Evolutionary conservation across 1,140 invertebrate genomes (phyloP).

Genomic region (Pseudoatta argentina): DNA sequence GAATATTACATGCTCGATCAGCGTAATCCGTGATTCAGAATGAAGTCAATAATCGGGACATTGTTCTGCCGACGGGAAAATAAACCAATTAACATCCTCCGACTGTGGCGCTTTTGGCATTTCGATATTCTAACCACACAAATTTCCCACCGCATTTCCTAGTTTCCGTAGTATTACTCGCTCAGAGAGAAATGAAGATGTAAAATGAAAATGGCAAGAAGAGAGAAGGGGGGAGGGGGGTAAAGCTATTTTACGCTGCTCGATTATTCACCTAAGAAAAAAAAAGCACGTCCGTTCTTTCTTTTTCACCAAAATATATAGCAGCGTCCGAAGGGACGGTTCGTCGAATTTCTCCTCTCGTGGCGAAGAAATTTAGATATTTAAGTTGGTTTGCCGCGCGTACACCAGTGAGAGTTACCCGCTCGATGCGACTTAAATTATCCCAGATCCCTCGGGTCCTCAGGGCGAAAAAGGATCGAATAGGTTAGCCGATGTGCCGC

Average conservation of each 20-base stretch:
- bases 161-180: background rate
- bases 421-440: conserved; percentile 62
- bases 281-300: background rate
- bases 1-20: conserved; percentile 37
- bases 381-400: conserved; percentile 42
- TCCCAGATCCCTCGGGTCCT: background rate
- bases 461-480: conserved; percentile 51
- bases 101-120: background rate
- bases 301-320: conserved; percentile 1
- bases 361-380: conserved; percentile 55
- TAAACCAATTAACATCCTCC: conserved; percentile 66
- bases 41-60: conserved; percentile 38
- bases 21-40: conserved; percentile 19
- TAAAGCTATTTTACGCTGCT: background rate
- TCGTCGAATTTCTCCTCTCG: conserved; percentile 51
- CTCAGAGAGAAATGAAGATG: background rate
- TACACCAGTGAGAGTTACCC: background rate
- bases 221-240: background rate
- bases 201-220: background rate
- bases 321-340: background rate
- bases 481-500: conserved; percentile 61
- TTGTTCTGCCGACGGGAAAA: conserved; percentile 24
- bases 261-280: conserved; percentile 40
- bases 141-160: background rate
- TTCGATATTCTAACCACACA: conserved; percentile 23